Evolutionary conservation across 2,113 vertebrate genomes (phyloP), one percentile per base, ranked within the genome.

Genomic region (Dolichotis patagonum): DNA sequence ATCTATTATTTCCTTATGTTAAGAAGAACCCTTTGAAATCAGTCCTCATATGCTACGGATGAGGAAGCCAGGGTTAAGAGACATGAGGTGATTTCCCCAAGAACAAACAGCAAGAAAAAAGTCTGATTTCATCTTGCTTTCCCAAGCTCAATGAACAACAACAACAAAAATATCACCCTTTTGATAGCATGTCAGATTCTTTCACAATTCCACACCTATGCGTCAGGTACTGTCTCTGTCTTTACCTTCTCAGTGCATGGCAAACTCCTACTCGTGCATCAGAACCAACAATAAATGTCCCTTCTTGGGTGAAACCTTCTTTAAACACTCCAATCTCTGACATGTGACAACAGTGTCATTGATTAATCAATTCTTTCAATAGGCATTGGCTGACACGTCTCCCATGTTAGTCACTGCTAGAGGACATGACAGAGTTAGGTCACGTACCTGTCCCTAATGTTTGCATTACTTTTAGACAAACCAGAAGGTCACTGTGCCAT

Each of bases 401-500:
- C 22, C 2, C 4, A 28, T 24, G 22, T 73, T n/a, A 20, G 38
- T 80, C 69, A 19, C 17, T 35, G 52, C 12, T 26, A 60, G 43
- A 49, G 20, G 43, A 41, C 60, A 88, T 0, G 26, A 56, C 22
- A 71, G 35, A 78, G 58, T n/a, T 3, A 38, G 85, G 75, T 10
- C 43, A 19, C 2, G 2, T 6, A 38, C 38, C 3, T 71, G 9
- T 75, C 20, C 22, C 63, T 35, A 32, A 20, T 12, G 3, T 52
- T 46, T 56, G 52, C 24, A 6, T 19, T 22, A 28, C 35, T 43
- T 41, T 35, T 78, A 54, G 49, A 4, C 2, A 24, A 63, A 4
- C 1, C 46, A 24, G 43, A 71, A 22, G 2, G 60, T 30, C 28
- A 17, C 12, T n/a, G 3, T 26, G 49, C 49, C 30, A 0, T 0